Evolutionary conservation across 2,113 vertebrate species (phyloP).

Genomic region (Coptodon rendalli): DNA sequence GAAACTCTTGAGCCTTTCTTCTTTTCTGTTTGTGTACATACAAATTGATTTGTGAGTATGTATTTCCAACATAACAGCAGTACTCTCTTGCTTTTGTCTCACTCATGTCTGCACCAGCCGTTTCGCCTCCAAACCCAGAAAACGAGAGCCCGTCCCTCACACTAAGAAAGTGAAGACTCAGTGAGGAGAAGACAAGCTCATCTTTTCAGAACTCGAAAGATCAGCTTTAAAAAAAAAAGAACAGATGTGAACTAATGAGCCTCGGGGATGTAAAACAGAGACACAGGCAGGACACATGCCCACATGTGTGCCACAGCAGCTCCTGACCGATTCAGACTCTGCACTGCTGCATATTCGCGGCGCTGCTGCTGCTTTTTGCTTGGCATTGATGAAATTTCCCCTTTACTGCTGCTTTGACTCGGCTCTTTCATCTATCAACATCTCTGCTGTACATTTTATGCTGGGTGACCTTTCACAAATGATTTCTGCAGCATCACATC

Average conservation of each 20-base stretch:
- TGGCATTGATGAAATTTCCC: background rate
- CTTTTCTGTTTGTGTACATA: background rate
- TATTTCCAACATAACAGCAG: background rate
- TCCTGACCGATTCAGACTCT: background rate
- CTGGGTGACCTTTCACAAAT: background rate
- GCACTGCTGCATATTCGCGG: background rate
- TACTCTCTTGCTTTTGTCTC: background rate
- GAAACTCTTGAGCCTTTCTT: background rate
- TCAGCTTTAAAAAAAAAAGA: background rate
- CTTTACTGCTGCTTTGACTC: background rate
- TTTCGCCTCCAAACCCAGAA: slow-evolving; percentile 82
- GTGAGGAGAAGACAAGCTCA: slow-evolving; percentile 52
- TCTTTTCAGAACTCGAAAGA: background rate
- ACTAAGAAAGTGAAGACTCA: slow-evolving; percentile 77
- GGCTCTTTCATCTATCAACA: background rate
- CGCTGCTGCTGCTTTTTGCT: background rate
- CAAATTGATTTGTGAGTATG: no score
- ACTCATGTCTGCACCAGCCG: slow-evolving; percentile 64
- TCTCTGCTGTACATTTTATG: background rate
- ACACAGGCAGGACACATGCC: background rate
- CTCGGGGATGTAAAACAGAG: background rate
- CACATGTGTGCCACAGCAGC: background rate
- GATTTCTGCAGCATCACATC: background rate
- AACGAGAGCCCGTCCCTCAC: slow-evolving; percentile 82
- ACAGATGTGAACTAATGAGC: background rate